Percentiles rank a stretch among this genome's conserved stretches.
Conservation (phyloP, 2,797 vertebrate species). For the Danio kyathit region DNA sequence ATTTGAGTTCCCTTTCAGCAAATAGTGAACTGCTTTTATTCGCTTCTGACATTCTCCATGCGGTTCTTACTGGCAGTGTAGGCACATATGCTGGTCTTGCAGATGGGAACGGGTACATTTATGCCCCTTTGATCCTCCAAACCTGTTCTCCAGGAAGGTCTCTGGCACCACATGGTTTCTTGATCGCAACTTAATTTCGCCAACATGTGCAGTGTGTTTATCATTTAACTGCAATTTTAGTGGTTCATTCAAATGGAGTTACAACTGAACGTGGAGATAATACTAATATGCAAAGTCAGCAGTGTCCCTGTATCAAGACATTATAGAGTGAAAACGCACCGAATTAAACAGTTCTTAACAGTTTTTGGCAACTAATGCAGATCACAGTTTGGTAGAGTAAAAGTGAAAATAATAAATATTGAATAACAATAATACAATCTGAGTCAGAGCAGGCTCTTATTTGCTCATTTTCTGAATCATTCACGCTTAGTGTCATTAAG, state of each 20-base stretch:
- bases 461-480: conserved; percentile 35
- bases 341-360: conserved; percentile 9
- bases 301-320: neutral
- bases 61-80: conserved; percentile 19
- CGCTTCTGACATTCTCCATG: conserved; percentile 31
- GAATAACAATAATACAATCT: neutral
- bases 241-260: neutral
- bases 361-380: conserved; percentile 8
- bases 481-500: neutral
- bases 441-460: conserved; percentile 13
- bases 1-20: conserved; percentile 37
- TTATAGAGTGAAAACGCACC: neutral
- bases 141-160: neutral
- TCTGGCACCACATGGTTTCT: conserved; percentile 24
- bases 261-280: neutral
- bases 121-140: conserved; percentile 22
- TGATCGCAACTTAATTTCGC: conserved; percentile 28
- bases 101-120: conserved; percentile 15
- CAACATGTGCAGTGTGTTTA: neutral
- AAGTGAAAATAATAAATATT: neutral
- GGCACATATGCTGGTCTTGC: conserved; percentile 36
- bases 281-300: neutral
- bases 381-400: conserved; percentile 3
- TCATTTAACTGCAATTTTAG: neutral
- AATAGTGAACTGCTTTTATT: conserved; percentile 40